A percentile compares a stretch with the other conserved stretches of the same genome.
Evolutionary conservation across 2,797 vertebrate genomes (phyloP).

Genomic region (Carduelis carduelis): DNA sequence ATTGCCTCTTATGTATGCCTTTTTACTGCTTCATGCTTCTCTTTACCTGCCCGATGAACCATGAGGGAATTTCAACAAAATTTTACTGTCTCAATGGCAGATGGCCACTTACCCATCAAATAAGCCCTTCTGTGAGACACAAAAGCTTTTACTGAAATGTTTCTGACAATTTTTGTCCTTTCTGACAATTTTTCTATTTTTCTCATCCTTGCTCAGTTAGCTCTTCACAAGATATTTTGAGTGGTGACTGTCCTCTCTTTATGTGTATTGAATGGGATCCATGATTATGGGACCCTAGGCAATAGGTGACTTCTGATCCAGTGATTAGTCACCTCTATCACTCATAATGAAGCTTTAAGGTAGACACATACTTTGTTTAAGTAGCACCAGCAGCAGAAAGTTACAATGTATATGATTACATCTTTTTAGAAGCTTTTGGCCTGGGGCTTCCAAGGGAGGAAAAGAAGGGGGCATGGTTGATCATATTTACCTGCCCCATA

Average conservation of each 20-base stretch:
- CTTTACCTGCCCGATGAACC: background rate
- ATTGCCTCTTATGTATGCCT: background rate
- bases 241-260: background rate
- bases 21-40: background rate
- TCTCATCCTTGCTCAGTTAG: background rate
- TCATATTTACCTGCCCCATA: background rate
- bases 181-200: background rate
- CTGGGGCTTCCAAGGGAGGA: background rate
- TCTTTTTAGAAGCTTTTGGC: background rate
- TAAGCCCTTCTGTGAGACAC: background rate
- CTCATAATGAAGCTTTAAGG: background rate
- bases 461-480: background rate
- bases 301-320: background rate
- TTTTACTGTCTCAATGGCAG: background rate
- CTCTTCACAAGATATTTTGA: background rate
- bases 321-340: background rate
- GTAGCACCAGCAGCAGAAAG: background rate
- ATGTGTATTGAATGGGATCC: background rate
- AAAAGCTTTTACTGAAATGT: background rate
- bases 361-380: background rate
- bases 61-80: background rate
- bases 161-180: background rate
- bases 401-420: too few relatives aligned
- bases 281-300: background rate
- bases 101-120: background rate